A percentile compares a stretch with the other conserved stretches of the same genome.
These are phyloP conservation scores for Liodrosophila aerea DNA, from an alignment of 2,888 invertebrate genomes.

Conservation along the genomic window DNA sequence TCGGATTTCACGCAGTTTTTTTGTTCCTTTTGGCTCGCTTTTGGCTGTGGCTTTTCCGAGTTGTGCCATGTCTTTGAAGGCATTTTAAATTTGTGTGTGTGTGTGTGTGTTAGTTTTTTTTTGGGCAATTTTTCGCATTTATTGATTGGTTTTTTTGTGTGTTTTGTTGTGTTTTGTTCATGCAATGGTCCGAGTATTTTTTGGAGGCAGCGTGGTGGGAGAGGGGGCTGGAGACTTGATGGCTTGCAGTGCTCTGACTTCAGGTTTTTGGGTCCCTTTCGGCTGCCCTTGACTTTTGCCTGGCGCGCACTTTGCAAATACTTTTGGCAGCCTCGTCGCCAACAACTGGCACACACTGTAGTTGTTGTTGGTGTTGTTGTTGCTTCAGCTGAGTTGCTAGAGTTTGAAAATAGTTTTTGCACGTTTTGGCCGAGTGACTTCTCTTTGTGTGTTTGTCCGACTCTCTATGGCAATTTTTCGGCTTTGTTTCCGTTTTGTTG, in stretches of 20 bases:
- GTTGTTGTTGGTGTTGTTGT: constrained; percentile 17
- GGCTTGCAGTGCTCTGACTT: constrained; percentile 1
- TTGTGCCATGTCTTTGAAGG: constrained; percentile 25
- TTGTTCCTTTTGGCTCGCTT: constrained; percentile 24
- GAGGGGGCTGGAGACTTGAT: not conserved
- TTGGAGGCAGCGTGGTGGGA: not conserved
- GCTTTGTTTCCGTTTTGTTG: constrained; percentile 64
- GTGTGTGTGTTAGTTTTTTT: constrained; percentile 23
- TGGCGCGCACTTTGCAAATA: constrained; percentile 71
- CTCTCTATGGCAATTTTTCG: constrained; percentile 65
- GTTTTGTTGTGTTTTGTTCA: too few species aligned
- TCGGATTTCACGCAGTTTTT: constrained; percentile 33
- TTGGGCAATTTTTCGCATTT: constrained; percentile 52
- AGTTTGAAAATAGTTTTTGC: constrained; percentile 71
- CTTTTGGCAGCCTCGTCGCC: constrained; percentile 73
- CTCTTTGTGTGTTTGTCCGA: constrained; percentile 43
- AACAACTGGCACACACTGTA: constrained; percentile 48
- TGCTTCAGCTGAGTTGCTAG: constrained; percentile 47
- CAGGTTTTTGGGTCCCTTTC: constrained; percentile 35
- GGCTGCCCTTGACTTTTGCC: constrained; percentile 73
- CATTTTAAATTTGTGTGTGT: constrained; percentile 50
- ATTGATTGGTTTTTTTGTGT: constrained; percentile 58
- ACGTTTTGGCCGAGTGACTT: constrained; percentile 75
- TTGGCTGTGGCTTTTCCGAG: constrained; percentile 13
- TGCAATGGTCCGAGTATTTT: not conserved